A percentile compares a stretch with the other conserved stretches of the same genome.
Evolutionary conservation across 2,797 vertebrate species (phyloP).

Genomic region (Meda fulgida): DNA sequence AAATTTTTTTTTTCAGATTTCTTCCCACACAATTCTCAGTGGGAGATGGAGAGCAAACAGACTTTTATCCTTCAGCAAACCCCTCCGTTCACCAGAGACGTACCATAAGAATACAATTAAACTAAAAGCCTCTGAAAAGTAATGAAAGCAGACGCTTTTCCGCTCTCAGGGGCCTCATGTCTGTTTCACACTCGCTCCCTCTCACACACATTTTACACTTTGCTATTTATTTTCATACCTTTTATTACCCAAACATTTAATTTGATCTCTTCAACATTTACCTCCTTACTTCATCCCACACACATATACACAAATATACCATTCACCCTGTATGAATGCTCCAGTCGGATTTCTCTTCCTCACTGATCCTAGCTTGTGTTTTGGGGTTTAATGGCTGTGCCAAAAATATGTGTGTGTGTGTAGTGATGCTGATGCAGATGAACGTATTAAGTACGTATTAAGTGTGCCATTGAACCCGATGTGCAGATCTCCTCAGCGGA

Average conservation of each 20-base stretch:
- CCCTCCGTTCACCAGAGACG: slow-evolving; percentile 42
- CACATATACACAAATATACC: slow-evolving; percentile 19
- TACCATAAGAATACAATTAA: slow-evolving; percentile 50
- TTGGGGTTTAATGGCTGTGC: slow-evolving; percentile 23
- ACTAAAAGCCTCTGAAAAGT: slow-evolving; percentile 46
- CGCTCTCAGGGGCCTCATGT: slow-evolving; percentile 36
- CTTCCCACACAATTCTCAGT: slow-evolving; percentile 35
- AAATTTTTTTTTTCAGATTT: too few relatives aligned
- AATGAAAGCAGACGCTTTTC: slow-evolving; percentile 41
- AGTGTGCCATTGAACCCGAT: slow-evolving; percentile 33
- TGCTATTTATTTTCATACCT: slow-evolving; percentile 44
- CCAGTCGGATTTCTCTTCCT: neutral
- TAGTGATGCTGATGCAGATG: neutral
- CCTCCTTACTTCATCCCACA: slow-evolving; percentile 17
- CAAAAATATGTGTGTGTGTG: neutral
- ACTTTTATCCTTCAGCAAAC: slow-evolving; percentile 54
- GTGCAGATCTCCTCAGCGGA: slow-evolving; percentile 5
- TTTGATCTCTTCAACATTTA: slow-evolving; percentile 35
- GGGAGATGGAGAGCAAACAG: slow-evolving; percentile 47
- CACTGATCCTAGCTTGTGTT: slow-evolving; percentile 8
- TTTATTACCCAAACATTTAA: slow-evolving; percentile 29
- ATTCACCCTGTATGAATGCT: slow-evolving; percentile 21
- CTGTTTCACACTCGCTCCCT: slow-evolving; percentile 24
- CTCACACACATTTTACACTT: slow-evolving; percentile 17
- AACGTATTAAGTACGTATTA: slow-evolving; percentile 23